Conservation (phyloP, 2,888 invertebrate species). For the Limnephilus rhombicus region DNA sequence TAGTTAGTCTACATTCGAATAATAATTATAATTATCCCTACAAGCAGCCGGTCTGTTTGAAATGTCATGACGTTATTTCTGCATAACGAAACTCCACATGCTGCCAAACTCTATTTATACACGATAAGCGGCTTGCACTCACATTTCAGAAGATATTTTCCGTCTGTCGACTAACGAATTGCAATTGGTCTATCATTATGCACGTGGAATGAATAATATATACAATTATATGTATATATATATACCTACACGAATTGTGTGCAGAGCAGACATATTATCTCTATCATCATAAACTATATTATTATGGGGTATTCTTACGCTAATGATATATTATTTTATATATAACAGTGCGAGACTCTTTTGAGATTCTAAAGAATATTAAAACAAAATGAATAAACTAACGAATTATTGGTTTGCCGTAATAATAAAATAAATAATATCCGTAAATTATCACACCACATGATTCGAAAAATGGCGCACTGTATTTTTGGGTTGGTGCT, state of each 20-base stretch:
- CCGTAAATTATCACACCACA: background rate
- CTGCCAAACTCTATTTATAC: constrained; percentile 38
- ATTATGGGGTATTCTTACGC: background rate
- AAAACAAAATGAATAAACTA: background rate
- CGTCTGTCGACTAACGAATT: background rate
- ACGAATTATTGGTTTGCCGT: background rate
- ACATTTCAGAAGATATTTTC: background rate
- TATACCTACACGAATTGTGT: too few species aligned
- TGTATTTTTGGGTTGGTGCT: background rate
- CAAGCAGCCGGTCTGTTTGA: constrained; percentile 10
- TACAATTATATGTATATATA: background rate
- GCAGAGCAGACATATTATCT: too few species aligned
- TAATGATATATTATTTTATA: background rate
- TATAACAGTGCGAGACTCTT: background rate
- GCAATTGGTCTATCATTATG: background rate
- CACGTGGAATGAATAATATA: background rate
- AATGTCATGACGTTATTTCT: constrained; percentile 44
- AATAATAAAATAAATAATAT: background rate
- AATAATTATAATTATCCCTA: background rate
- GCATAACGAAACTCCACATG: background rate
- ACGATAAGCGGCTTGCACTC: background rate
- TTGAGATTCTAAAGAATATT: background rate
- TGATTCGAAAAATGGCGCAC: background rate
- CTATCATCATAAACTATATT: background rate
- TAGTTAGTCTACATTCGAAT: background rate